phyloP scores from a whole-genome alignment of 2,888 invertebrate species.

The Strigamia crassipes region DNA sequence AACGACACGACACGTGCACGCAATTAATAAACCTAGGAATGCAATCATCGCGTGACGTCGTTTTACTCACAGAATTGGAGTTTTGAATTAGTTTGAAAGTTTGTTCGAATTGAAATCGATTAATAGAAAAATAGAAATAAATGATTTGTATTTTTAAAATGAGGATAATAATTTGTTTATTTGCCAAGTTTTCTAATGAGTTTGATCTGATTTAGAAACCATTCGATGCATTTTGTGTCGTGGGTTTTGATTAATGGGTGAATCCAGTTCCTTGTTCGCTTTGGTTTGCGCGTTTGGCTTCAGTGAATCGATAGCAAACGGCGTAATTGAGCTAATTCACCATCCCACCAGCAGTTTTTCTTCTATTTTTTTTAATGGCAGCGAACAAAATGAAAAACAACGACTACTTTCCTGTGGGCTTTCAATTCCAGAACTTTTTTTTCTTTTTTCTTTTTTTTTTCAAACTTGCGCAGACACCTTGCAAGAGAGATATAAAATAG shows the following conservation, averaged over 20 bases:
- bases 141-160: neutral
- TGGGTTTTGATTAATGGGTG: constrained; percentile 22
- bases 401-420: neutral
- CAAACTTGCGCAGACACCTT: neutral
- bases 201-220: constrained; percentile 19
- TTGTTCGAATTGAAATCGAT: neutral
- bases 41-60: neutral
- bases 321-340: constrained; percentile 6
- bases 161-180: neutral
- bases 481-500: neutral
- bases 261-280: neutral
- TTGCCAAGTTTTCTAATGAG: neutral
- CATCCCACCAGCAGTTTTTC: too few species aligned
- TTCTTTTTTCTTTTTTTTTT: neutral
- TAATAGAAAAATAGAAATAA: neutral
- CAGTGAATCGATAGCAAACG: constrained; percentile 1
- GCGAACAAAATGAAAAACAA: constrained; percentile 4
- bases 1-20: neutral
- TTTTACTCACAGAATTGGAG: neutral
- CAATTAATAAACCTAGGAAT: neutral
- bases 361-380: neutral
- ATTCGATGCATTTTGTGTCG: neutral
- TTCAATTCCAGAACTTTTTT: neutral
- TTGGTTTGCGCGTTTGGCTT: neutral
- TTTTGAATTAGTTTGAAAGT: neutral